Percentiles rank a stretch among this genome's conserved stretches.
Evolutionary conservation across 2,888 invertebrate species (phyloP).

Genomic region (Stenolophus ochropezus): DNA sequence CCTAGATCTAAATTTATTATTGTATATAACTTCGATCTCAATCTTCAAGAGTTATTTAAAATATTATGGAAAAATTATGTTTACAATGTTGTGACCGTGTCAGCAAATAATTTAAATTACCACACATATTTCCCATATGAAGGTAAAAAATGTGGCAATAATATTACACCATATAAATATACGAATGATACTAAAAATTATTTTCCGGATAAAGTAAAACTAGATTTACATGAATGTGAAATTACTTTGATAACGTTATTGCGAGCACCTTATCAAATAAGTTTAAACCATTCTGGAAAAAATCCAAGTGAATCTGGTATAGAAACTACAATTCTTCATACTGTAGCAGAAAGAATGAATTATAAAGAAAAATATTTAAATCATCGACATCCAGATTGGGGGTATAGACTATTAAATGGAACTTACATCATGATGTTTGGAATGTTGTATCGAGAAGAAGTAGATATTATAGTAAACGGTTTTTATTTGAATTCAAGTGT

Average conservation of each 20-base stretch:
- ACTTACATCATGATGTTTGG: constrained; percentile 12
- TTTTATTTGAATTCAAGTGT: constrained; percentile 32
- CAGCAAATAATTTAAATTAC: not conserved
- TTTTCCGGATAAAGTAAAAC: not conserved
- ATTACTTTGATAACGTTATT: not conserved
- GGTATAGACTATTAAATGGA: constrained; percentile 1
- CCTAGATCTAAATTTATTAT: constrained; percentile 32
- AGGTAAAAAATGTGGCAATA: not conserved
- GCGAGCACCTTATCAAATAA: not conserved
- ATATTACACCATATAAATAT: not conserved
- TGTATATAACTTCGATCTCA: not conserved
- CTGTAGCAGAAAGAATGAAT: constrained; percentile 17
- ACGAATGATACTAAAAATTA: not conserved
- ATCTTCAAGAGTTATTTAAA: not conserved
- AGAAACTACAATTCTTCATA: constrained; percentile 21
- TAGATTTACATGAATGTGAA: constrained; percentile 5
- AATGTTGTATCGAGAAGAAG: not conserved
- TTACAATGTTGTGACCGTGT: not conserved
- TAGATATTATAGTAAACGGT: constrained; percentile 3
- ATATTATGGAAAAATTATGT: constrained; percentile 8
- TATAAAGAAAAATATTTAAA: not conserved
- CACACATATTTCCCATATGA: constrained; percentile 8
- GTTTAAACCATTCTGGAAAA: constrained; percentile 18
- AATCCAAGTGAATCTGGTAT: constrained; percentile 23
- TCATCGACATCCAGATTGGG: constrained; percentile 7